Conservation (phyloP, 2,888 invertebrate genomes). For the Petrolisthes manimaculis region DNA sequence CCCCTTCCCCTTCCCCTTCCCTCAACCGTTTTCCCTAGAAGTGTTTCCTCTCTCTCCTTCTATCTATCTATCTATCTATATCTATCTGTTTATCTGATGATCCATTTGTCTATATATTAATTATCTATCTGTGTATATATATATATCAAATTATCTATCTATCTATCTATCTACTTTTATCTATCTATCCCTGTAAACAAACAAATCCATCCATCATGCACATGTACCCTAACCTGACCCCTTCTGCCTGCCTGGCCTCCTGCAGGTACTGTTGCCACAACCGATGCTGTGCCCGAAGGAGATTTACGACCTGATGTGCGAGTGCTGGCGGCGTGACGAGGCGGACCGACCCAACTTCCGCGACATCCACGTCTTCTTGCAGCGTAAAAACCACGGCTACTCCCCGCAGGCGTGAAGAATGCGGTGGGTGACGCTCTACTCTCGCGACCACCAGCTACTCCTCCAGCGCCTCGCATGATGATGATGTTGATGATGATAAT, state of each 20-base stretch:
- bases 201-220: no score
- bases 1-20: not conserved
- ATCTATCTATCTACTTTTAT: no score
- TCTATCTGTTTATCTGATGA: not conserved
- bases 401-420: slow-evolving; percentile 60
- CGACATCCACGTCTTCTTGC: slow-evolving; percentile 88
- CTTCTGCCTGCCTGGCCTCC: slow-evolving; percentile 64
- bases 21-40: not conserved
- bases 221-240: not conserved
- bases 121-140: no score
- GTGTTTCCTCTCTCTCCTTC: slow-evolving; percentile 2
- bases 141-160: no score
- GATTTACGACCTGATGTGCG: slow-evolving; percentile 90
- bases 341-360: slow-evolving; percentile 86
- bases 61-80: not conserved
- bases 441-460: slow-evolving; percentile 26
- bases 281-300: slow-evolving; percentile 86
- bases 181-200: no score
- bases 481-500: not conserved
- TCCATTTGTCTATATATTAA: no score
- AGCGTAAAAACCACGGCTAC: slow-evolving; percentile 77
- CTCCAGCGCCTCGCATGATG: slow-evolving; percentile 25
- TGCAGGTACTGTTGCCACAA: slow-evolving; percentile 76
- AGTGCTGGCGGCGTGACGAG: slow-evolving; percentile 89
- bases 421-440: slow-evolving; percentile 45